phyloP scores from a whole-genome alignment of 2,888 invertebrate genomes.

The Heliconius ismenius region DNA sequence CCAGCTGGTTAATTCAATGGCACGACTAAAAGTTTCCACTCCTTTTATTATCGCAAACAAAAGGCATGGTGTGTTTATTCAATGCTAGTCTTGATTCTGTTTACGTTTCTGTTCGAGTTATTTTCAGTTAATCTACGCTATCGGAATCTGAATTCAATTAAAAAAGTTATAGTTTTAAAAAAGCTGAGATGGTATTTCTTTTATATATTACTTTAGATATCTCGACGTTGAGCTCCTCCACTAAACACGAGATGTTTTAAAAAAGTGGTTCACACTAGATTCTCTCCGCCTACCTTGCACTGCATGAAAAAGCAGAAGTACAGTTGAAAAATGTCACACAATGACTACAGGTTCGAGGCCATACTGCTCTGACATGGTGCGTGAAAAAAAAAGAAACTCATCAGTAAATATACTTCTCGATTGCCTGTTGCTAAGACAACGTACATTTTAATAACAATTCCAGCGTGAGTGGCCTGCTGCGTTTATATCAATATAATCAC shows the following conservation, averaged over 20 bases:
- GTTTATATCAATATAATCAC: conserved; percentile 48
- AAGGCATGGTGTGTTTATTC: conserved; percentile 39
- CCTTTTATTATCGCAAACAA: conserved; percentile 12
- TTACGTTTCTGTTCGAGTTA: not conserved
- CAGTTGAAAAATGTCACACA: no score
- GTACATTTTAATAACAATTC: conserved; percentile 9
- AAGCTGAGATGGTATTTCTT: not conserved
- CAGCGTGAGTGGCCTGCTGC: not conserved
- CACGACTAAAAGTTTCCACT: conserved; percentile 24
- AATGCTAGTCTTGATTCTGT: conserved; percentile 30
- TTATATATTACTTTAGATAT: no score
- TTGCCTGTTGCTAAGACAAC: conserved; percentile 1
- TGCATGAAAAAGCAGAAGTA: no score
- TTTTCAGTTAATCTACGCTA: not conserved
- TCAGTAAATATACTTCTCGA: not conserved
- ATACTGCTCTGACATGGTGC: not conserved
- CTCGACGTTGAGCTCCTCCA: no score
- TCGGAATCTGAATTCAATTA: not conserved
- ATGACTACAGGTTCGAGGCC: no score
- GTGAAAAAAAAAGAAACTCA: not conserved
- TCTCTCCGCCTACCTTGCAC: no score
- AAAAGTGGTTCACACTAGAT: no score
- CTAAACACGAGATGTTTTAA: no score
- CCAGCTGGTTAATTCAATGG: conserved; percentile 19
- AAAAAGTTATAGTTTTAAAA: not conserved